These are phyloP conservation scores for Pelosia muscerda DNA, from an alignment of 2,888 invertebrate genomes.

Conservation along the genomic window DNA sequence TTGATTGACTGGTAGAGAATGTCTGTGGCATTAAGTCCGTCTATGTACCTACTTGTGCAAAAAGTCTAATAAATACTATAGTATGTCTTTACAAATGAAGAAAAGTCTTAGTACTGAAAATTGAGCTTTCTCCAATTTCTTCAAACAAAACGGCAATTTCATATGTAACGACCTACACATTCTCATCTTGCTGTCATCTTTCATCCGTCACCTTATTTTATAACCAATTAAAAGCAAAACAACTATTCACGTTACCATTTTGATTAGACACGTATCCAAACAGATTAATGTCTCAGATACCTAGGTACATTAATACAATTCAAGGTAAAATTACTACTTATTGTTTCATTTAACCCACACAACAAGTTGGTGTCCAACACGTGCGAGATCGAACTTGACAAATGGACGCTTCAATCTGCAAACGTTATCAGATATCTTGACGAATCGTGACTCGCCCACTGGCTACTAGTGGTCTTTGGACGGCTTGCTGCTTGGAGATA, in stretches of 20 bases:
- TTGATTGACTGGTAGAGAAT: no score
- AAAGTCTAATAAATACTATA: no score
- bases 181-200: no score
- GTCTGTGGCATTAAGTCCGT: no score
- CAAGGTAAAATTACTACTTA: constrained; percentile 26
- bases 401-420: constrained; percentile 57
- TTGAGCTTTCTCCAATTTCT: no score
- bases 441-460: constrained; percentile 39
- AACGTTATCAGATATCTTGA: constrained; percentile 48
- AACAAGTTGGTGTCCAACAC: constrained; percentile 16
- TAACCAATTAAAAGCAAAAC: background rate
- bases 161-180: no score
- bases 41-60: no score
- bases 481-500: no score
- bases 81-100: no score
- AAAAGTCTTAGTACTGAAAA: no score
- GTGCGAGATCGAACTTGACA: constrained; percentile 58
- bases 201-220: no score
- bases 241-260: background rate
- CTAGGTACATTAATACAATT: constrained; percentile 5
- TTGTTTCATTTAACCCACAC: constrained; percentile 41
- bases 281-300: background rate
- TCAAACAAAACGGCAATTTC: no score
- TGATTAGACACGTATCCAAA: background rate
- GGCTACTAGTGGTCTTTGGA: background rate